Conservation (phyloP, 2,888 invertebrate species). For the Drosophila greeni region DNA sequence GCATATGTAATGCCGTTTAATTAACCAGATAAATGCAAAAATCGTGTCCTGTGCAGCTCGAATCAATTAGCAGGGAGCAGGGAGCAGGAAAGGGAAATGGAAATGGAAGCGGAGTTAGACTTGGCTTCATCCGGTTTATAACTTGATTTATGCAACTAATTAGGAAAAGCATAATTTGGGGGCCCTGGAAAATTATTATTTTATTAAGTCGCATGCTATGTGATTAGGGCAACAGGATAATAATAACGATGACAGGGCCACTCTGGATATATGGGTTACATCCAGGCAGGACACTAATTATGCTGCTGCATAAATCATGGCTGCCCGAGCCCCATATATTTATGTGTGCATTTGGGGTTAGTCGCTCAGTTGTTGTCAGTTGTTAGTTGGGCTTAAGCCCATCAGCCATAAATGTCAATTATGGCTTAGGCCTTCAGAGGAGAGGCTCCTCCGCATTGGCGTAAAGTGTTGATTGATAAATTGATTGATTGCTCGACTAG, state of each 20-base stretch:
- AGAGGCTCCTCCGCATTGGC: slow-evolving; percentile 4
- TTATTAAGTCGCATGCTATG: slow-evolving; percentile 33
- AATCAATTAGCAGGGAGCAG: slow-evolving; percentile 59
- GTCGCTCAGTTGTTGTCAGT: slow-evolving; percentile 5
- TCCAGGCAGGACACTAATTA: slow-evolving; percentile 43
- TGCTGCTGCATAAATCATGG: slow-evolving; percentile 64
- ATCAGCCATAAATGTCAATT: slow-evolving; percentile 43
- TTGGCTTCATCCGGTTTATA: slow-evolving; percentile 53
- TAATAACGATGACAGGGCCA: slow-evolving; percentile 20
- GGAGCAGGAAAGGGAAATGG: slow-evolving; percentile 8
- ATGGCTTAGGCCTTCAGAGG: slow-evolving; percentile 23
- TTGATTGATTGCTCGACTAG: slow-evolving; percentile 63
- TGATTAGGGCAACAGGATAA: slow-evolving; percentile 18
- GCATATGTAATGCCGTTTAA: slow-evolving; percentile 54
- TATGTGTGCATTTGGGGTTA: slow-evolving; percentile 16
- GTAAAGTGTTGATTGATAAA: slow-evolving; percentile 62
- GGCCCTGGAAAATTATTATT: slow-evolving; percentile 37
- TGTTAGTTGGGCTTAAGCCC: slow-evolving; percentile 18
- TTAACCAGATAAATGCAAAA: slow-evolving; percentile 68
- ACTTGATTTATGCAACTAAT: slow-evolving; percentile 71
- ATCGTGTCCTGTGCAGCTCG: slow-evolving; percentile 60
- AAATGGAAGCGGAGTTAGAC: neutral
- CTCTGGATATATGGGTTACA: neutral
- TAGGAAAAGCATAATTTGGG: slow-evolving; percentile 57
- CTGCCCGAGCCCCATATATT: slow-evolving; percentile 5